Conservation (phyloP, 2,113 vertebrate genomes). For the Circaetus cinerascens region DNA sequence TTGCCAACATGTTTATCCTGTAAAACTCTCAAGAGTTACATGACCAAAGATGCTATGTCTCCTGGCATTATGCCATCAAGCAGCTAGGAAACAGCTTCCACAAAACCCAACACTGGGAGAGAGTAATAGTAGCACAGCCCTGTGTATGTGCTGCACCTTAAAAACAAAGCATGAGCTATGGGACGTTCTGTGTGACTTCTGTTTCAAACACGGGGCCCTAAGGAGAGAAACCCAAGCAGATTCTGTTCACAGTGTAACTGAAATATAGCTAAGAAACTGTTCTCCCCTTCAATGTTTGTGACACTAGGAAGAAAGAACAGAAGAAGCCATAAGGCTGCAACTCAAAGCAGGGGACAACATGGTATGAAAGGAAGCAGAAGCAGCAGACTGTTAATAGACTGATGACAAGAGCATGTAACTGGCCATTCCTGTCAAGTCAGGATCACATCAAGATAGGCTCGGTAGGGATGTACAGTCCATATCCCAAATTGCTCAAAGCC, state of each 20-base stretch:
- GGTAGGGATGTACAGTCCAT: neutral
- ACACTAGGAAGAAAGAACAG: neutral
- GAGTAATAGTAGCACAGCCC: neutral
- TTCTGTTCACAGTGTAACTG: neutral
- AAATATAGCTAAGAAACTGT: neutral
- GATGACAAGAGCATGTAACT: neutral
- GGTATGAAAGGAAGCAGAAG: neutral
- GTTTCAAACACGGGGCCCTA: neutral
- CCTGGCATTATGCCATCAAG: neutral
- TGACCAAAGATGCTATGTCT: neutral
- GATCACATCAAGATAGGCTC: neutral
- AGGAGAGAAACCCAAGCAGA: neutral
- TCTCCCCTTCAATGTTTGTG: neutral
- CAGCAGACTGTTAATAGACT: neutral
- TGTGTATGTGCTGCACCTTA: neutral
- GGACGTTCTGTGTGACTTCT: neutral
- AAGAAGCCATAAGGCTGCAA: neutral
- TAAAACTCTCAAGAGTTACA: neutral
- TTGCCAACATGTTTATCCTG: neutral
- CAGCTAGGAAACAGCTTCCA: neutral
- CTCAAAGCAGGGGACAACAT: neutral
- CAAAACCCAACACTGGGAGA: neutral
- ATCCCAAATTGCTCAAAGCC: neutral
- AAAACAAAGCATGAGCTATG: neutral
- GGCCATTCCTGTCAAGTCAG: neutral